Conservation (phyloP, 2,888 invertebrate species). For the Drosophila melanosoma region DNA sequence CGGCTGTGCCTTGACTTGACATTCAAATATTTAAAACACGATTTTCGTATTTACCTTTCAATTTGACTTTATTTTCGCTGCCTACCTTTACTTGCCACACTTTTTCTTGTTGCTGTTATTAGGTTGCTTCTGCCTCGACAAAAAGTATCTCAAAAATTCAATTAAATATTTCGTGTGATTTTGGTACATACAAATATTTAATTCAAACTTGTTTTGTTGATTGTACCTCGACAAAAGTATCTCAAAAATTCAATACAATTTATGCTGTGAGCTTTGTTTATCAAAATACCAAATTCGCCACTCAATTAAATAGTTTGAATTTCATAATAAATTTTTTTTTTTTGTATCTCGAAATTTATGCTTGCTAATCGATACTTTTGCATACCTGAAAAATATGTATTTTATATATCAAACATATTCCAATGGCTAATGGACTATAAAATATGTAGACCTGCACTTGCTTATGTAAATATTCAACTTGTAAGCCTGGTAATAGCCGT, state of each 20-base stretch:
- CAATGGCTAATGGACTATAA: conserved; percentile 8
- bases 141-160: conserved; percentile 62
- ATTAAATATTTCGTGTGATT: conserved; percentile 62
- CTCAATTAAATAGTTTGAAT: not conserved
- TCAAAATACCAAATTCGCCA: conserved; percentile 34
- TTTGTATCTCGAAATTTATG: not conserved
- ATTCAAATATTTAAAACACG: conserved; percentile 75
- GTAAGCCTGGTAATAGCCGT: conserved; percentile 15
- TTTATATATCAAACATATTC: not conserved
- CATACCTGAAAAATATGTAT: not conserved
- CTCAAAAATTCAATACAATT: conserved; percentile 67
- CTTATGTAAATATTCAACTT: not conserved
- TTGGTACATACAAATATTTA: conserved; percentile 52
- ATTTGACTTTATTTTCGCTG: conserved; percentile 63
- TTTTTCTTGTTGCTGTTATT: not conserved
- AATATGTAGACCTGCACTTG: not conserved
- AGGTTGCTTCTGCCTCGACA: conserved; percentile 43
- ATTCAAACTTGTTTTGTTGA: conserved; percentile 29
- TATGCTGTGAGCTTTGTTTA: conserved; percentile 52
- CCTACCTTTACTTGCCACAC: conserved; percentile 19
- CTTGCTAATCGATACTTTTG: not conserved
- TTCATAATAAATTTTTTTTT: not conserved
- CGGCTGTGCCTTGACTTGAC: conserved; percentile 36
- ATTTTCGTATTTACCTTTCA: conserved; percentile 78
- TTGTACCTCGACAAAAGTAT: conserved; percentile 53